phyloP scores from a whole-genome alignment of 2,113 vertebrate species.

The Perca schrenkii region DNA sequence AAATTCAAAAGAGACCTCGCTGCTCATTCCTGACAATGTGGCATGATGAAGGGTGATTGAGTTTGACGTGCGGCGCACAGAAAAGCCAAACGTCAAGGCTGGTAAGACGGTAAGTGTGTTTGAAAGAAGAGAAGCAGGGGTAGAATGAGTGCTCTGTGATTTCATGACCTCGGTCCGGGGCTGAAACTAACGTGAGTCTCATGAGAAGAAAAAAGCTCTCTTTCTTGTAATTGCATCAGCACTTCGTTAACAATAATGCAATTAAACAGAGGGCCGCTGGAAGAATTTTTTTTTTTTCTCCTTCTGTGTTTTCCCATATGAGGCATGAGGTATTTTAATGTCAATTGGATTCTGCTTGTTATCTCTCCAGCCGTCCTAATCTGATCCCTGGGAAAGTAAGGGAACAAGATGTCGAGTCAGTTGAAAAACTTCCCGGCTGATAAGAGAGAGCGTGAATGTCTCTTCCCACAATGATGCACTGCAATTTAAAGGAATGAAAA shows the following conservation, averaged over 20 bases:
- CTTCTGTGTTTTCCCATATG: slow-evolving; percentile 29
- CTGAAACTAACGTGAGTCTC: slow-evolving; percentile 42
- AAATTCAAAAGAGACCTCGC: not conserved
- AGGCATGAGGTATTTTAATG: slow-evolving; percentile 58
- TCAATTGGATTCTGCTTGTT: slow-evolving; percentile 64
- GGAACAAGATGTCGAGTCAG: slow-evolving; percentile 40
- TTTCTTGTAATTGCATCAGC: slow-evolving; percentile 78
- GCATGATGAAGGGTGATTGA: slow-evolving; percentile 8
- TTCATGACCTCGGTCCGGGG: slow-evolving; percentile 28
- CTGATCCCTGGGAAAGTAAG: slow-evolving; percentile 67
- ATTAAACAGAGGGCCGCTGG: slow-evolving; percentile 58
- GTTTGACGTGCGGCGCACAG: not conserved
- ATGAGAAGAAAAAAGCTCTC: slow-evolving; percentile 42
- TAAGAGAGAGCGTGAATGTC: slow-evolving; percentile 30
- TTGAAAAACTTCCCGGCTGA: slow-evolving; percentile 50
- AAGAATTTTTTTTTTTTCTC: slow-evolving; percentile 11
- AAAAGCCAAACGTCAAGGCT: slow-evolving; percentile 1
- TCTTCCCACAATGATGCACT: slow-evolving; percentile 15
- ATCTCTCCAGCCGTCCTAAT: slow-evolving; percentile 55
- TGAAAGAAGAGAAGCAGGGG: slow-evolving; percentile 22
- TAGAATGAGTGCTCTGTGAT: slow-evolving; percentile 33
- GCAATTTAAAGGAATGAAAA: slow-evolving; percentile 17
- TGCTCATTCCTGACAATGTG: not conserved
- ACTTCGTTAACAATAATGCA: slow-evolving; percentile 72
- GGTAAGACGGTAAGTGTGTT: slow-evolving; percentile 11